These are phyloP conservation scores for Fistularia tabacaria DNA, from an alignment of 2,797 vertebrate species.

Conservation along the genomic window DNA sequence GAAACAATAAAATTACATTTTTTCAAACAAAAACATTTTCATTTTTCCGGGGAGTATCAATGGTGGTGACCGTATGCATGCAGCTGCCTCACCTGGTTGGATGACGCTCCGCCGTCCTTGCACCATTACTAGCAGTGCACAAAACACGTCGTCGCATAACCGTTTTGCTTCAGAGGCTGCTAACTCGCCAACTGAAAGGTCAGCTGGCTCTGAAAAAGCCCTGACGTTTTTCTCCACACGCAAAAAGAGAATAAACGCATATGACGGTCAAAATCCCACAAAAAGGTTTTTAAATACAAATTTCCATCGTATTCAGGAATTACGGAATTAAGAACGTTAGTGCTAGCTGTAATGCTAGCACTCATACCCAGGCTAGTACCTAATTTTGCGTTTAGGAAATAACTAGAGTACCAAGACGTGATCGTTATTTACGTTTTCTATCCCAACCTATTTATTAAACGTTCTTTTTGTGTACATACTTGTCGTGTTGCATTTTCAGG, in stretches of 20 bases:
- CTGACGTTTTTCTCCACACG: background rate
- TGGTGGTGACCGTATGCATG: conserved; percentile 10
- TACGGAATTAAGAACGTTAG: conserved; percentile 1
- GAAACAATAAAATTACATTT: background rate
- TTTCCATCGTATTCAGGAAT: background rate
- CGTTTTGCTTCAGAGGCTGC: conserved; percentile 34
- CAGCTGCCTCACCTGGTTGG: conserved; percentile 53
- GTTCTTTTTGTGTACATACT: conserved; percentile 17
- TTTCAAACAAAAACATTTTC: too few species aligned
- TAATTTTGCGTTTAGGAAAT: background rate
- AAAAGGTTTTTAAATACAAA: background rate
- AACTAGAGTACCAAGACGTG: background rate
- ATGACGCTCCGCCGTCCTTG: conserved; percentile 60
- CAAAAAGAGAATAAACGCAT: background rate
- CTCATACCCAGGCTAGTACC: conserved; percentile 8
- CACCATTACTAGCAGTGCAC: conserved; percentile 65
- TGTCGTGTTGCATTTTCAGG: background rate
- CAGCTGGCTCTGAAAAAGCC: conserved; percentile 6
- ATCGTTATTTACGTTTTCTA: background rate
- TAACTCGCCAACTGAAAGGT: conserved; percentile 38
- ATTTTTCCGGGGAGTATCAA: background rate
- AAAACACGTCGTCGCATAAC: conserved; percentile 64
- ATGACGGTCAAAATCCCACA: fast-evolving
- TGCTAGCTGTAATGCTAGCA: conserved; percentile 50
- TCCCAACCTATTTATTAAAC: background rate